Percentiles rank a stretch among this genome's conserved stretches.
phyloP scores from a whole-genome alignment of 2,797 vertebrate genomes.

The Phoebastria nigripes region DNA sequence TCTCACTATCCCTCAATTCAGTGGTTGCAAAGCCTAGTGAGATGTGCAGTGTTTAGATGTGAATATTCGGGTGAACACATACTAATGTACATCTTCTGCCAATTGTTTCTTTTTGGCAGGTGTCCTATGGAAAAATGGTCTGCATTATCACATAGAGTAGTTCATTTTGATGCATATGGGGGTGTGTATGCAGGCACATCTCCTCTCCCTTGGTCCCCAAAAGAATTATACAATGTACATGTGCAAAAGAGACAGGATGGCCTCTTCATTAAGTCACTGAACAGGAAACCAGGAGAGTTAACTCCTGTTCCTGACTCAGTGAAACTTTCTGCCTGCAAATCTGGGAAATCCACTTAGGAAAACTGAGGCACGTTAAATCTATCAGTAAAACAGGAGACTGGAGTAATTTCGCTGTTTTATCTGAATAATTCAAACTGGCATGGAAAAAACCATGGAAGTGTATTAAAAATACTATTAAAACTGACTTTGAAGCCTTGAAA shows the following conservation, averaged over 20 bases:
- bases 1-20: background rate
- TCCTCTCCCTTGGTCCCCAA: background rate
- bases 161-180: background rate
- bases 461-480: background rate
- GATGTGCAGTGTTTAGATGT: background rate
- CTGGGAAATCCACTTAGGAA: background rate
- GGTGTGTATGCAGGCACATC: background rate
- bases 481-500: background rate
- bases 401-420: background rate
- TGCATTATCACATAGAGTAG: background rate
- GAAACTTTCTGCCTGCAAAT: background rate
- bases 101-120: background rate
- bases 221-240: background rate
- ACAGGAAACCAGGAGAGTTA: conserved; percentile 27
- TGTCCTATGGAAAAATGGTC: background rate
- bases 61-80: background rate
- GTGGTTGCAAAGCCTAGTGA: background rate
- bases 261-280: background rate
- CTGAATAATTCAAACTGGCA: background rate
- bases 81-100: background rate
- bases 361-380: background rate
- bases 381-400: background rate
- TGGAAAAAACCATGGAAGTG: background rate
- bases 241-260: conserved; percentile 1
- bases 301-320: conserved; percentile 4